Evolutionary conservation across 2,797 vertebrate genomes (phyloP).

Genomic region (Loriculus beryllinus): DNA sequence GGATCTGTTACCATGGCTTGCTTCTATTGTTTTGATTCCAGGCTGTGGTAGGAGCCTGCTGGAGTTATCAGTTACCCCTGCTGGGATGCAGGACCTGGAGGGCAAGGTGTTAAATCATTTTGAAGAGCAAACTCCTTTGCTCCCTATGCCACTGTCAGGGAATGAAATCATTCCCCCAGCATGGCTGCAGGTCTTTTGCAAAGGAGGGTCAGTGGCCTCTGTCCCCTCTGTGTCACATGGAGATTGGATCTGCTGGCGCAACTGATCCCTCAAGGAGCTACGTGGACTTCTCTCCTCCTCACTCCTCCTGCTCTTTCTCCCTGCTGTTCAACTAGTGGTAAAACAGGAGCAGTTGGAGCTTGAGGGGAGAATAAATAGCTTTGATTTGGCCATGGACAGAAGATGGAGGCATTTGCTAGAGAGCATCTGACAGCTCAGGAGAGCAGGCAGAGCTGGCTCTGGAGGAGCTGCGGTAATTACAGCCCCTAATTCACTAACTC

Average conservation of each 20-base stretch:
- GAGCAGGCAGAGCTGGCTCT: constrained; percentile 46
- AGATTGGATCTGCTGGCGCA: background rate
- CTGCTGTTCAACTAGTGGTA: background rate
- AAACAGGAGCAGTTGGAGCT: background rate
- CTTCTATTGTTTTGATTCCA: background rate
- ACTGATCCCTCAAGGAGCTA: background rate
- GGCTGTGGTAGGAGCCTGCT: background rate
- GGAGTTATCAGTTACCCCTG: background rate
- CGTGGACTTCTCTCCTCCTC: background rate
- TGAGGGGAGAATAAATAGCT: background rate
- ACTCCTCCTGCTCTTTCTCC: background rate
- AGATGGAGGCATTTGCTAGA: constrained; percentile 58
- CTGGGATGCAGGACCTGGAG: background rate
- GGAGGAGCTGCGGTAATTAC: constrained; percentile 60
- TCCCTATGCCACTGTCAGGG: background rate
- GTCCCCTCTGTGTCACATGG: accelerated
- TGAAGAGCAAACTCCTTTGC: background rate
- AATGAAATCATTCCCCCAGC: background rate
- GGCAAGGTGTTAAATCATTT: background rate
- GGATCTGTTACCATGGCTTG: background rate
- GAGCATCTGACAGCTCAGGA: constrained; percentile 44
- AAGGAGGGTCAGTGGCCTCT: background rate
- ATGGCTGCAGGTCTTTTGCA: background rate
- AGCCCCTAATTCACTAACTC: background rate
- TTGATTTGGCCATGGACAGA: constrained; percentile 1